Evolutionary conservation across 2,113 vertebrate genomes (phyloP).

Genomic region (Saguinus midas): DNA sequence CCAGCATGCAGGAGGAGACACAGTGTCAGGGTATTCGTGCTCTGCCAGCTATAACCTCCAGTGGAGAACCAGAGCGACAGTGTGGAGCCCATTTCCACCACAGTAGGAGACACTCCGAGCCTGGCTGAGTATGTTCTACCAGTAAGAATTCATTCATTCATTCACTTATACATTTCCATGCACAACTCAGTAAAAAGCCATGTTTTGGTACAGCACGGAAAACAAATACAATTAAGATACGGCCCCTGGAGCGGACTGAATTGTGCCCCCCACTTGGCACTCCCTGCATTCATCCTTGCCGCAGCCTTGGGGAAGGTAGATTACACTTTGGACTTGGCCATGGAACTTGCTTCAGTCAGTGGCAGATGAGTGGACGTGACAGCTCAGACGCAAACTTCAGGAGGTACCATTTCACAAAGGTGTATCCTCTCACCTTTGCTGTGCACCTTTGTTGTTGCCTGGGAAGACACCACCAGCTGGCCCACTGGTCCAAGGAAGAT

Average conservation of each 20-base stretch:
- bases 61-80: background rate
- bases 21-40: background rate
- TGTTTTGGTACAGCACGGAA: background rate
- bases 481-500: background rate
- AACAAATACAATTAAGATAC: background rate
- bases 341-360: background rate
- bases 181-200: background rate
- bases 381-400: background rate
- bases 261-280: background rate
- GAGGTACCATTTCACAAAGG: rapidly evolving
- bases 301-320: background rate
- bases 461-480: background rate
- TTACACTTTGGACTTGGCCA: background rate
- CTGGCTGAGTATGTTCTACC: background rate
- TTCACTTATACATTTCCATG: background rate
- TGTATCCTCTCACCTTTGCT: background rate
- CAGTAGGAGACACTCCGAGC: background rate
- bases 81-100: background rate
- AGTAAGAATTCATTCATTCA: background rate
- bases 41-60: background rate
- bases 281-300: background rate
- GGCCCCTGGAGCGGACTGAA: background rate
- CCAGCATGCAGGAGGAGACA: background rate
- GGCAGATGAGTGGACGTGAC: background rate
- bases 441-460: background rate